These are phyloP conservation scores for Aleiodes leptofemur DNA, from an alignment of 2,888 invertebrate genomes.

Conservation along the genomic window DNA sequence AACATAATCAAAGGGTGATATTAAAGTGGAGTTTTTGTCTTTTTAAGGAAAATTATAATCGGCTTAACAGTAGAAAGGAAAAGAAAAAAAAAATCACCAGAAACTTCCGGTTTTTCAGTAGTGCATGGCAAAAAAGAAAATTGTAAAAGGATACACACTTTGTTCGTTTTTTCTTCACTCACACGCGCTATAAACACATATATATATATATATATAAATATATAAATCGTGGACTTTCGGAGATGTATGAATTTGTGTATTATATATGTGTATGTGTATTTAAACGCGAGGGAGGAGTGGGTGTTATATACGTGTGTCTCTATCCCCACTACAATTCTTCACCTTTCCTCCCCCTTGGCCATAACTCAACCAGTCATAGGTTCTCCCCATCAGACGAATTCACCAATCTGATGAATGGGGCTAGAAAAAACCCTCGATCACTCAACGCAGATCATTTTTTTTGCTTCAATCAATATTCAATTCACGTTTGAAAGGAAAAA, in stretches of 20 bases:
- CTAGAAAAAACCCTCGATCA: slow-evolving; percentile 36
- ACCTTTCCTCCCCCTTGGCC: slow-evolving; percentile 19
- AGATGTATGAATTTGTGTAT: slow-evolving; percentile 39
- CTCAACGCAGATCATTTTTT: slow-evolving; percentile 41
- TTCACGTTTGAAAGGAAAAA: slow-evolving; percentile 10
- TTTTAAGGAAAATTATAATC: slow-evolving; percentile 26
- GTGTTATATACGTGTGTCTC: slow-evolving; percentile 43
- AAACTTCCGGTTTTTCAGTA: slow-evolving; percentile 42
- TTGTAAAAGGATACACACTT: slow-evolving; percentile 40
- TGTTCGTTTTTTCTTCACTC: slow-evolving; percentile 29
- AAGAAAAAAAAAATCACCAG: slow-evolving; percentile 7
- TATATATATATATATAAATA: slow-evolving; percentile 21
- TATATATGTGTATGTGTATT: slow-evolving; percentile 18
- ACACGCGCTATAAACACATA: slow-evolving; percentile 26
- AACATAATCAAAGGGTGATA: slow-evolving; percentile 9
- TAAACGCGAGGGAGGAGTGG: slow-evolving; percentile 35
- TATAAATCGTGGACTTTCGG: neutral
- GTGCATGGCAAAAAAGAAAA: slow-evolving; percentile 38
- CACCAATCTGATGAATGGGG: slow-evolving; percentile 44
- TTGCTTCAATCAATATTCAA: slow-evolving; percentile 27
- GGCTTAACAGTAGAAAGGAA: neutral
- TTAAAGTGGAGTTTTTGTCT: slow-evolving; percentile 6
- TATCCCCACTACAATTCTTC: slow-evolving; percentile 23
- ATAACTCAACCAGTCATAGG: slow-evolving; percentile 47
- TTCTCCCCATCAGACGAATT: slow-evolving; percentile 36